phyloP scores from a whole-genome alignment of 1,140 invertebrate species.

The Whitmania pigra region DNA sequence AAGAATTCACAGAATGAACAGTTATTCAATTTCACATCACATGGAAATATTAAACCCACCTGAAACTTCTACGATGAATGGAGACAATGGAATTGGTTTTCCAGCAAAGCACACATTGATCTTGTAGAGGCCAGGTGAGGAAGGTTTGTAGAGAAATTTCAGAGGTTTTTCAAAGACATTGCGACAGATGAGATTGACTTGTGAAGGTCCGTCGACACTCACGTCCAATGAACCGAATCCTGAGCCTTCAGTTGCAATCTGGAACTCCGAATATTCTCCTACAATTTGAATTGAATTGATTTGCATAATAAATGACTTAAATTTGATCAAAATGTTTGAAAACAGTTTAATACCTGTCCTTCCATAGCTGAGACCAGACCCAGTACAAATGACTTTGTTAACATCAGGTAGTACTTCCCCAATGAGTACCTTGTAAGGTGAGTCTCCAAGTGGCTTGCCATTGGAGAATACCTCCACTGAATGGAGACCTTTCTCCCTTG shows the following conservation, averaged over 20 bases:
- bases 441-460: constrained; percentile 45
- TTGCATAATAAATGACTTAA: constrained; percentile 16
- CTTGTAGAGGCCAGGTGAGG: constrained; percentile 79
- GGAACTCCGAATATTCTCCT: constrained; percentile 74
- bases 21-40: no score
- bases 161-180: constrained; percentile 44
- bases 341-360: background rate
- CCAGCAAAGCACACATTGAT: constrained; percentile 68
- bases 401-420: constrained; percentile 49
- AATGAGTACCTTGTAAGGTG: constrained; percentile 20
- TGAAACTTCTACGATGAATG: constrained; percentile 47
- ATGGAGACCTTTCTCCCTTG: constrained; percentile 79
- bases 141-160: constrained; percentile 80
- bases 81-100: constrained; percentile 68
- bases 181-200: constrained; percentile 77
- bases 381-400: constrained; percentile 11
- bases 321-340: no score
- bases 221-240: constrained; percentile 74
- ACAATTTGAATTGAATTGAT: constrained; percentile 1
- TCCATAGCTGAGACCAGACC: constrained; percentile 19
- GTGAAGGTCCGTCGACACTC: constrained; percentile 80
- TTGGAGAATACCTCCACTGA: constrained; percentile 85
- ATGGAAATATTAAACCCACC: background rate
- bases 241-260: constrained; percentile 81
- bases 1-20: no score